Percentiles rank a stretch among this genome's conserved stretches.
Evolutionary conservation across 2,113 vertebrate species (phyloP).

Genomic region (Peromyscus polionotus): DNA sequence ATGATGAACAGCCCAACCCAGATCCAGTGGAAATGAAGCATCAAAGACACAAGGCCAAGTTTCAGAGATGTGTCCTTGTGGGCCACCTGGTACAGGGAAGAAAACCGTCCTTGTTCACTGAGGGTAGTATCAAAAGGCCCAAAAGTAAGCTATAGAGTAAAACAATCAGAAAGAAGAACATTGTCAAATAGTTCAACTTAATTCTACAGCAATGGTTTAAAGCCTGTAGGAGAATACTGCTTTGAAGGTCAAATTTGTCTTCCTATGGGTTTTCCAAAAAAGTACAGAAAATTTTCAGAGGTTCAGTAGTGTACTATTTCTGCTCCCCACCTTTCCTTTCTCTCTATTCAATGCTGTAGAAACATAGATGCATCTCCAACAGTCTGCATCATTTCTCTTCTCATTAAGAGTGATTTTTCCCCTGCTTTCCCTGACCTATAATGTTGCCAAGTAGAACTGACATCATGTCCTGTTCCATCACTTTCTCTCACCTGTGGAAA

Average conservation of each 20-base stretch:
- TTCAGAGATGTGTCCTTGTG: background rate
- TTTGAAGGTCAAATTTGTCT: background rate
- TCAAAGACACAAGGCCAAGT: background rate
- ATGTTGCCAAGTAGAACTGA: background rate
- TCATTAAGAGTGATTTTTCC: background rate
- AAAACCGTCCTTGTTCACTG: background rate
- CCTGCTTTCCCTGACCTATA: background rate
- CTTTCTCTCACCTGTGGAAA: background rate
- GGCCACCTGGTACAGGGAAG: background rate
- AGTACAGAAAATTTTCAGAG: background rate
- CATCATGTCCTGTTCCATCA: background rate
- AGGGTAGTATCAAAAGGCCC: background rate
- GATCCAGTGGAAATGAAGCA: background rate
- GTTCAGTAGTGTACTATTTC: background rate
- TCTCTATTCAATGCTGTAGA: background rate
- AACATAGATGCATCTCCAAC: background rate
- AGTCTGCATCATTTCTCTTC: background rate
- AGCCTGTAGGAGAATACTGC: background rate
- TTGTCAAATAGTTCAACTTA: background rate
- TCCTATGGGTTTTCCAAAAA: background rate
- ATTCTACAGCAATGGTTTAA: background rate
- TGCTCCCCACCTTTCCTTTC: background rate
- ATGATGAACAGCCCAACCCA: background rate
- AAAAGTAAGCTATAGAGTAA: background rate
- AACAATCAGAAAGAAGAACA: background rate